Evolutionary conservation across 2,113 vertebrate genomes (phyloP).

Genomic region (Pelecanoides urinatrix): DNA sequence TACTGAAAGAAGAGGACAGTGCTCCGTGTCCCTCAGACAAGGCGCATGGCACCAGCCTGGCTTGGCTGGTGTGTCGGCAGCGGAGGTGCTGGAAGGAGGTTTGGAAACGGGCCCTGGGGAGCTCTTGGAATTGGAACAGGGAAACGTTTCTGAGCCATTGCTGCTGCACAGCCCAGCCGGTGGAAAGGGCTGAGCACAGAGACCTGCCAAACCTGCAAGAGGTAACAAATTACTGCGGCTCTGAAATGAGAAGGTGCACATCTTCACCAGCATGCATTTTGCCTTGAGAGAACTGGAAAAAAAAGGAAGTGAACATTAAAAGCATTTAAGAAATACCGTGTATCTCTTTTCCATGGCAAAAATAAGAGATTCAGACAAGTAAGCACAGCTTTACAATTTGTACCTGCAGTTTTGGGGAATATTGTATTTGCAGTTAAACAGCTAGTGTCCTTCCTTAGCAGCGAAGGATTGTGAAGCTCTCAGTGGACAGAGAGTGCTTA

Average conservation of each 20-base stretch:
- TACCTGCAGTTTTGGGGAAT: neutral
- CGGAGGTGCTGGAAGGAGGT: no score
- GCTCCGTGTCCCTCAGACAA: rapidly evolving
- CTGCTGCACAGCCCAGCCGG: neutral
- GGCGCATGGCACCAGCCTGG: rapidly evolving
- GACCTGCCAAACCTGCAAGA: neutral
- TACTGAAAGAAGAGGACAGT: neutral
- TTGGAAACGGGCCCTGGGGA: neutral
- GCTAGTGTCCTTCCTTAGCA: neutral
- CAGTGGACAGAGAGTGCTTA: neutral
- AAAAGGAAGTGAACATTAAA: constrained; percentile 19
- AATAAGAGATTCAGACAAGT: neutral
- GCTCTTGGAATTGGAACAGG: neutral
- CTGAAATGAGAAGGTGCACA: neutral
- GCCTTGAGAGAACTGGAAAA: neutral
- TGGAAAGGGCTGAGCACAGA: neutral
- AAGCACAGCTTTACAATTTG: neutral
- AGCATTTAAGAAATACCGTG: neutral
- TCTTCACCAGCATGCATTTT: neutral
- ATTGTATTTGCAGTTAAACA: neutral
- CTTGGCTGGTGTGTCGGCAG: neutral
- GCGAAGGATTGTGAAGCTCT: neutral
- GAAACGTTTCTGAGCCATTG: neutral
- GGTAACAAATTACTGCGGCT: neutral
- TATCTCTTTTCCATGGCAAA: neutral